Conservation (phyloP, 2,113 vertebrate species). For the Azemiops feae region DNA sequence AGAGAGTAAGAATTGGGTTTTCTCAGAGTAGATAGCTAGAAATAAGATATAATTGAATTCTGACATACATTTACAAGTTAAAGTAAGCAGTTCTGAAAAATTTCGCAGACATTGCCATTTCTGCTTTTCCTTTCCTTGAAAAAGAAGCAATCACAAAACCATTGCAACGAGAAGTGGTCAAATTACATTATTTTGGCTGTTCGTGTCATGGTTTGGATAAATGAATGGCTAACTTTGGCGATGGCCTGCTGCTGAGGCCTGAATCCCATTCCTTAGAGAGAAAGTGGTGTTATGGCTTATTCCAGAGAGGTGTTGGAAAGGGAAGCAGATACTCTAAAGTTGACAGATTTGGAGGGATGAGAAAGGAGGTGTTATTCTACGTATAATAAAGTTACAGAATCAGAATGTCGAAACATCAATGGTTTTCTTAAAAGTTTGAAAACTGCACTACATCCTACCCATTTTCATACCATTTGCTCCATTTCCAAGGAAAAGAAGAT, state of each 20-base stretch:
- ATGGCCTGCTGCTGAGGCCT: not conserved
- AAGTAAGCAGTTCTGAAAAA: not conserved
- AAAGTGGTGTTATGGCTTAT: not conserved
- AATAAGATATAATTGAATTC: no score
- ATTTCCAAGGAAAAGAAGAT: not conserved
- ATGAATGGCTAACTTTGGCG: not conserved
- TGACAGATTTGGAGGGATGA: not conserved
- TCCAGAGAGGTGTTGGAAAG: not conserved
- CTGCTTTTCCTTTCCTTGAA: not conserved
- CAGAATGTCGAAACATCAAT: not conserved
- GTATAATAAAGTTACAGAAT: not conserved
- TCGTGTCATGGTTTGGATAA: not conserved
- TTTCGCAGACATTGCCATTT: not conserved
- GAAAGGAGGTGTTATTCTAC: not conserved
- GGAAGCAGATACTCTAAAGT: not conserved
- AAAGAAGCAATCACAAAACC: not conserved
- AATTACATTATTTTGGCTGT: not conserved
- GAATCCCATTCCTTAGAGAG: not conserved
- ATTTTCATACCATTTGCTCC: not conserved
- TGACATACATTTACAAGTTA: not conserved
- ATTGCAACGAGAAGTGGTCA: not conserved
- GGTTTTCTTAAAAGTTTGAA: not conserved
- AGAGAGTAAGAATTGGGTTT: no score
- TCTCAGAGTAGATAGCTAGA: no score
- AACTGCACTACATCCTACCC: not conserved